Base-by-base conservation (phyloP, 2,797 vertebrate species). In the Somateria mollissima region DNA sequence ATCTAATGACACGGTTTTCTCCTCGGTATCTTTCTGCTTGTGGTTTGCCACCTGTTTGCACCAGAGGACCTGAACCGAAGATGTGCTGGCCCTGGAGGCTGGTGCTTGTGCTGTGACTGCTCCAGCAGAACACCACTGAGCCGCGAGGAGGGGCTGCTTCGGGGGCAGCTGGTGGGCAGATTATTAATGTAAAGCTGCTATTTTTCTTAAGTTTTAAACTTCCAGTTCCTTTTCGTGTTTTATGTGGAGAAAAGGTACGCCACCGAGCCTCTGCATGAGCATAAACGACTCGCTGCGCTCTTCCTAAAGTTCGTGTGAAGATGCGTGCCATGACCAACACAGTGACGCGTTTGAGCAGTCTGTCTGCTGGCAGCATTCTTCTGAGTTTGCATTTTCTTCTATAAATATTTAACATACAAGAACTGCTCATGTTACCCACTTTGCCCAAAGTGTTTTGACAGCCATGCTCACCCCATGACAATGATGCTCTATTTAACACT, bases 331-430 rank as follows among this genome's bases (percentile, higher is more conserved):
- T 70, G 30, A 4, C 69, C 57, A 82, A 67, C 75, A 89, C 53
- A 77, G 84, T 85, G 88, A 84, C 74, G 58, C 41, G 69, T 94
- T 92, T 91, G 69, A 93, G 85, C 87, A 49, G 36, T 43, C 84
- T 86, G 89, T 81, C 87, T 92, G 91, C 90, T 95, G 89, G 92
- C 72, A 94, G 87, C 53, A 5, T 81, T 65, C 64, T 73, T 87
- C 81, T 76, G 60, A 94, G 95, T 95, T 95, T 91, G 94, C 91
- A 95, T 96, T 97, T 95, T 89, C 87, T 86, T 89, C 80, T 71
- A 92, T 96, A 96, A 96, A 97, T 97, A 96, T 97, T 97, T 97
- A 94, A 95, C 65, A 27, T 72, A 78, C 76, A 75, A 88, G 92
- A 94, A 91, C 86, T 70, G 90, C 87, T 96, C 96, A 92, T 71